Base-by-base conservation (phyloP, 2,113 vertebrate genomes). In the Thinocorus orbignyianus region DNA sequence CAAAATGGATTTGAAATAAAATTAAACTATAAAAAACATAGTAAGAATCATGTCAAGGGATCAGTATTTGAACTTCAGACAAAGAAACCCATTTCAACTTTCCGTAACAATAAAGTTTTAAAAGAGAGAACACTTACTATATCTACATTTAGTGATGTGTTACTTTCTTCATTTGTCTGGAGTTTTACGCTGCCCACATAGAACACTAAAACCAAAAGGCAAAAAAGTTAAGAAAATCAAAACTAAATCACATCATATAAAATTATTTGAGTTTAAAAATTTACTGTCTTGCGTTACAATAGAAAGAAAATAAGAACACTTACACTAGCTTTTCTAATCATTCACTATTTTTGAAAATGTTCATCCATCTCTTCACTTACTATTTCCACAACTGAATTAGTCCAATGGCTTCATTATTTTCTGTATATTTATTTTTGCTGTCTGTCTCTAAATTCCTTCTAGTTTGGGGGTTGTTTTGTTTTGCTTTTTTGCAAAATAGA, bases 171-270 rank as follows among this genome's bases (percentile, higher is more conserved):
- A 14, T 23, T 83, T 89, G 94, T 65, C 5, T 86, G 86, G 95
- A 98, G 97, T 60, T 90, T 93, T 78, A 97, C 87, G 52, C 91
- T 97, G 55, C 98, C 98, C 93, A 97, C 97, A 85, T 96, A 98
- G 96, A 98, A 98, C 35, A 94, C 98, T 98, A 96, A 92, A 98
- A 97, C 3, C 69, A 94, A 95, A 94, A 88, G 9, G 7, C 22
- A 93, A 72, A 85, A 42, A 77, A 44, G 20, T 76, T 74, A 87
- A 61, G n/a, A 76, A 79, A 91, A 83, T 25, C 31, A 78, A 44
- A 6, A 11, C 8, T 77, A 66, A 80, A 91, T 23, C 9, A 65
- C 16, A 54, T 33, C 12, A 39, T 31, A 7, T 44, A 76, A 81
- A 51, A 31, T 58, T 46, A 51, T 48, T 58, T 64, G 25, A 92